Conservation (phyloP, 2,797 vertebrate species). For the Brachymystax lenok region DNA sequence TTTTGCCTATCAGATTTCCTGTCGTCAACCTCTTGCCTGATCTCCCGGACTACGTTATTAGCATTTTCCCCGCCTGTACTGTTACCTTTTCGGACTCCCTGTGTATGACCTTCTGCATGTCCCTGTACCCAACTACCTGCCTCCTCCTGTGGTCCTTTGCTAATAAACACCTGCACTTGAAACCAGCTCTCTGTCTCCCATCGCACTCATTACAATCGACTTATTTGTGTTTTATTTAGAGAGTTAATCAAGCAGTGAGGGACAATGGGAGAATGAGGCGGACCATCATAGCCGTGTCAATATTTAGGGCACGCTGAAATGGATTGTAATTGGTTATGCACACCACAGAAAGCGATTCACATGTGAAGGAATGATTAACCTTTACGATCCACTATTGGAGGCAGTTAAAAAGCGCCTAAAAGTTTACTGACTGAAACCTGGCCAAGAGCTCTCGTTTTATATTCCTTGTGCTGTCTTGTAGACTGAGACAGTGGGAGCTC, state of each 20-base stretch:
- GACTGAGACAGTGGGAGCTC: neutral
- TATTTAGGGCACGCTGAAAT: neutral
- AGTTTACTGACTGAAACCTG: neutral
- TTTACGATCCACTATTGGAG: conserved; percentile 24
- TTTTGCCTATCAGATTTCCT: no score
- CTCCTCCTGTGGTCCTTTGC: no score
- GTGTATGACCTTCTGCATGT: no score
- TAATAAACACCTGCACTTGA: no score
- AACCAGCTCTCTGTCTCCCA: no score
- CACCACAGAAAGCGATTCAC: conserved; percentile 28
- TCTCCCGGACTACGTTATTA: no score
- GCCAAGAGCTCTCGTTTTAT: neutral
- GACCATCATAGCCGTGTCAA: neutral
- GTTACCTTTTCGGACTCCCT: no score
- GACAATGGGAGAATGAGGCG: neutral
- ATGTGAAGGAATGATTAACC: conserved; percentile 32
- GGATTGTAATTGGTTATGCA: neutral
- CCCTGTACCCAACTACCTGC: no score
- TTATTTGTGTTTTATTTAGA: conserved; percentile 16
- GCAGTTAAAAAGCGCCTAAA: conserved; percentile 27
- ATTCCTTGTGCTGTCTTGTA: neutral
- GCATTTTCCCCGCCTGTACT: no score
- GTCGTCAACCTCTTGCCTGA: no score
- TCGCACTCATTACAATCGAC: neutral
- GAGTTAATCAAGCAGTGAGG: conserved; percentile 28